Conservation (phyloP, 2,113 vertebrate genomes). For the Capra hircus region DNA sequence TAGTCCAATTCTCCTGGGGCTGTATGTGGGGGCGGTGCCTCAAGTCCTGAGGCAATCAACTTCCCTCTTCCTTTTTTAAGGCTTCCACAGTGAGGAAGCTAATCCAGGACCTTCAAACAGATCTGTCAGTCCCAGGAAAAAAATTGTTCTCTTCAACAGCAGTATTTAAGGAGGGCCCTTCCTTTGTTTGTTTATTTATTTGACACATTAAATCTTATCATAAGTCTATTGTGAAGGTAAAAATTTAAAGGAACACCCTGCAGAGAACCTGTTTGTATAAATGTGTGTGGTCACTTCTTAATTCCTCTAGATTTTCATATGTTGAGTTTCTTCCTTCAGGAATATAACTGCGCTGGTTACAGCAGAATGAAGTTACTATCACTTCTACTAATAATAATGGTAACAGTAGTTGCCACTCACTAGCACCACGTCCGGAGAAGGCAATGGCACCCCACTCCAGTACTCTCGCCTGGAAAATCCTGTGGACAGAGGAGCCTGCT, state of each 20-base stretch:
- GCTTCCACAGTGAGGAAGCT: not conserved
- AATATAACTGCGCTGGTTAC: not conserved
- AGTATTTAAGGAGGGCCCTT: not conserved
- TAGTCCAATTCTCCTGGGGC: accelerated
- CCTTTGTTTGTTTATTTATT: not conserved
- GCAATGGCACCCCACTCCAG: no score
- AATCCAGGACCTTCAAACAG: not conserved
- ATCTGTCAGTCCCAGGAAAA: not conserved
- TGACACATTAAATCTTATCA: not conserved
- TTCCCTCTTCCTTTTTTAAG: not conserved
- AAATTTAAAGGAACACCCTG: not conserved
- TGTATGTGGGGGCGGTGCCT: not conserved
- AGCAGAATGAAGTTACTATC: not conserved
- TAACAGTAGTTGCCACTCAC: not conserved
- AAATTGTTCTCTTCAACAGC: not conserved
- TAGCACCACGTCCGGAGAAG: no score
- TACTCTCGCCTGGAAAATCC: no score
- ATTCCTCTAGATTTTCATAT: not conserved
- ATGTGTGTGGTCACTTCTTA: not conserved
- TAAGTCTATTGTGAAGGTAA: not conserved
- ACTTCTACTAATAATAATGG: not conserved
- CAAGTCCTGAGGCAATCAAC: not conserved
- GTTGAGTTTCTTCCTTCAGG: not conserved
- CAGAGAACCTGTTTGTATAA: not conserved
- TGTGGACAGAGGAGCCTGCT: no score